Evolutionary conservation across 2,113 vertebrate genomes (phyloP).

Genomic region (Butorides virescens): DNA sequence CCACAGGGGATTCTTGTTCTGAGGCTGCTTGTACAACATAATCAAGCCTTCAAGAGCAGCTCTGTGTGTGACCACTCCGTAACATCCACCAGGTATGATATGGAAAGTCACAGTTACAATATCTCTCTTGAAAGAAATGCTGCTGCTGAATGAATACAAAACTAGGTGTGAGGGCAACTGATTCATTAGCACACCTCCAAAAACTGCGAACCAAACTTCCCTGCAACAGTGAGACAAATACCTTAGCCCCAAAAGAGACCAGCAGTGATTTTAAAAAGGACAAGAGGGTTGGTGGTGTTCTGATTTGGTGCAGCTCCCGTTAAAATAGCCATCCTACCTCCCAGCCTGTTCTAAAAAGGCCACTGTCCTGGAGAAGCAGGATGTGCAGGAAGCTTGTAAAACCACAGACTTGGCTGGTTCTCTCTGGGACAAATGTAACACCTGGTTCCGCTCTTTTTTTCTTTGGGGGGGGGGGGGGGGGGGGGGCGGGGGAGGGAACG

Average conservation of each 20-base stretch:
- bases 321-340: neutral
- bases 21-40: neutral
- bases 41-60: neutral
- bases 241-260: neutral
- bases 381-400: neutral
- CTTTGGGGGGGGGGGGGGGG: neutral
- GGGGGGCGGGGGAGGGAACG: neutral
- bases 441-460: neutral
- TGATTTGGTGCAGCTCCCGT: neutral
- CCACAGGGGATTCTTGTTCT: conserved; percentile 15
- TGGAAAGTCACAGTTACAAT: neutral
- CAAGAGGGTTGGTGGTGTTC: neutral
- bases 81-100: neutral
- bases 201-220: neutral
- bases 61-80: neutral
- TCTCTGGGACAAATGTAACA: neutral
- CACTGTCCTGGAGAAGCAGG: neutral
- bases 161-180: neutral
- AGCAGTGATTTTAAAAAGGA: neutral
- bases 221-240: neutral
- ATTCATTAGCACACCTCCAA: neutral
- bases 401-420: neutral
- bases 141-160: neutral
- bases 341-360: neutral
- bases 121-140: neutral